These are phyloP conservation scores for Antechinus stuartii DNA, from an alignment of 2,113 vertebrate species.

Conservation along the genomic window DNA sequence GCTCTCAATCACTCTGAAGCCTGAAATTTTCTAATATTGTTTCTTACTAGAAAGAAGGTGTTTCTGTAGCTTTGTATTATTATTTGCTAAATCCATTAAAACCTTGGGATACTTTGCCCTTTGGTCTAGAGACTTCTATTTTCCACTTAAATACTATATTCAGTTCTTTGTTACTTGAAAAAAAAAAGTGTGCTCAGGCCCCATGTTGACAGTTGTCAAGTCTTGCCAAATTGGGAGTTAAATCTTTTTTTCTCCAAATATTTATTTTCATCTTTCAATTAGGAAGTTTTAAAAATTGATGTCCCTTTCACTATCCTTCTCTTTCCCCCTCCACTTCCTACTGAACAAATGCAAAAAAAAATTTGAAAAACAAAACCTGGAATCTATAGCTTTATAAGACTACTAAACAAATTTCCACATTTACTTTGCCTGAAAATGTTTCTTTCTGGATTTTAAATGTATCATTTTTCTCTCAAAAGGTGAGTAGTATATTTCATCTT, in stretches of 20 bases:
- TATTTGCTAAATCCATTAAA: too few species aligned
- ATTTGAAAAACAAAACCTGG: neutral
- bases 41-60: too few species aligned
- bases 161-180: neutral
- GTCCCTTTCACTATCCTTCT: neutral
- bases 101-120: neutral
- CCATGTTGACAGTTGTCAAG: neutral
- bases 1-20: too few species aligned
- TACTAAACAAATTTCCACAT: neutral
- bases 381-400: neutral
- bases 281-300: neutral
- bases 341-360: too few species aligned
- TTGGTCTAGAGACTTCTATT: neutral
- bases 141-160: neutral
- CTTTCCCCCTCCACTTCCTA: neutral
- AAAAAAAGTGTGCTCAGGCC: neutral
- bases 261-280: neutral
- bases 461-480: neutral
- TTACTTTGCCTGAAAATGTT: neutral
- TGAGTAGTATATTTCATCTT: neutral
- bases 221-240: neutral
- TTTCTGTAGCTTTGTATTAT: too few species aligned
- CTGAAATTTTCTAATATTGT: too few species aligned
- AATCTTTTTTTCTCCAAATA: neutral
- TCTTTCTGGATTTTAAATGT: neutral